phyloP scores from a whole-genome alignment of 2,888 invertebrate genomes.

The Cheilosia urbana region DNA sequence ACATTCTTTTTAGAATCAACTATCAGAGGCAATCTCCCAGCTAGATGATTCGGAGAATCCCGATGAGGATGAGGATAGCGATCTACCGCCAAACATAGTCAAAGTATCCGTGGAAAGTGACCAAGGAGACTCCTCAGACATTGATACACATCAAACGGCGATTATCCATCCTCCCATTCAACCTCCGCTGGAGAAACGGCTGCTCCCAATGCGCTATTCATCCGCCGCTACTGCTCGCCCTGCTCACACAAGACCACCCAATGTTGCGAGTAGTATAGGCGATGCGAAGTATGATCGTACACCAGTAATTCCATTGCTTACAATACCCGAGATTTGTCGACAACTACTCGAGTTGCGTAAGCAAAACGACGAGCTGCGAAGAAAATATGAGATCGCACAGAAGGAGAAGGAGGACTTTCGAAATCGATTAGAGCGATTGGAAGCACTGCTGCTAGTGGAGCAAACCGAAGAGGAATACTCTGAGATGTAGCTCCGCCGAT shows the following conservation, averaged over 20 bases:
- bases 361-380: constrained; percentile 81
- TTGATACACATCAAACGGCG: constrained; percentile 40
- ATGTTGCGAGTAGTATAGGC: constrained; percentile 3
- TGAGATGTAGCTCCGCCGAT: constrained; percentile 38
- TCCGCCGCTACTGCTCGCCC: constrained; percentile 25
- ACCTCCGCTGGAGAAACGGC: constrained; percentile 32
- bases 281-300: constrained; percentile 71
- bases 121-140: constrained; percentile 52
- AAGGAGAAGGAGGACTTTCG: constrained; percentile 82
- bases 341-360: constrained; percentile 81
- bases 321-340: constrained; percentile 81
- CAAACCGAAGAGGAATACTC: constrained; percentile 48
- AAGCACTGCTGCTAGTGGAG: constrained; percentile 79
- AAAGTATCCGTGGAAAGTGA: constrained; percentile 74
- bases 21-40: neutral
- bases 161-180: constrained; percentile 63
- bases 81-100: constrained; percentile 76
- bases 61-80: constrained; percentile 63
- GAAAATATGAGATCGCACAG: constrained; percentile 80
- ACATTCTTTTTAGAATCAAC: neutral
- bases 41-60: constrained; percentile 23
- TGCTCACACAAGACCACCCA: constrained; percentile 33
- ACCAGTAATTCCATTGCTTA: constrained; percentile 79
- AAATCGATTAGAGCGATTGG: constrained; percentile 80
- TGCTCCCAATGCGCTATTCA: constrained; percentile 37